Conservation (phyloP, 2,113 vertebrate genomes). For the Emydocephalus ijimae region DNA sequence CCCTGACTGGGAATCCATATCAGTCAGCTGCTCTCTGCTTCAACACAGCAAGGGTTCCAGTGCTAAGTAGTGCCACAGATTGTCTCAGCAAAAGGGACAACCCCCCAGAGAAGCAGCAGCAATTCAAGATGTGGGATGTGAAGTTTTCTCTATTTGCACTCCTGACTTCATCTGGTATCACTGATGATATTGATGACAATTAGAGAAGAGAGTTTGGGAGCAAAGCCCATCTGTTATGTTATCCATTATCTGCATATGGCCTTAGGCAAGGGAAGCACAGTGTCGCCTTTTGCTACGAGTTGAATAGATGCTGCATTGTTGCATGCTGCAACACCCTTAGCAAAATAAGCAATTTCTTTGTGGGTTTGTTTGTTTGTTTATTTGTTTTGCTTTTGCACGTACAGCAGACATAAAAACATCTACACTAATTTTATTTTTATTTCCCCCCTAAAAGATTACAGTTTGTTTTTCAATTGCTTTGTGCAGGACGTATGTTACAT, state of each 20-base stretch:
- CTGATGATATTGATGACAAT: constrained; percentile 61
- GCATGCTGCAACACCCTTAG: neutral
- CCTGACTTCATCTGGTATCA: constrained; percentile 51
- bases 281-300: constrained; percentile 40
- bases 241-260: constrained; percentile 61
- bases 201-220: constrained; percentile 58
- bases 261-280: constrained; percentile 54
- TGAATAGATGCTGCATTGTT: neutral
- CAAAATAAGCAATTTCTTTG: neutral
- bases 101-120: constrained; percentile 42
- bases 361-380: neutral
- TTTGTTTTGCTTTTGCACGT: neutral
- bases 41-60: constrained; percentile 1
- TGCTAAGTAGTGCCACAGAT: constrained; percentile 29
- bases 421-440: neutral
- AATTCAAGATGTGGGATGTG: neutral
- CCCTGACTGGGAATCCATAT: constrained; percentile 14
- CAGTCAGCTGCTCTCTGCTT: constrained; percentile 36
- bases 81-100: constrained; percentile 35
- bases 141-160: constrained; percentile 13
- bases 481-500: neutral
- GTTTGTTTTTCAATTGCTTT: neutral
- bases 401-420: neutral
- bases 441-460: neutral
- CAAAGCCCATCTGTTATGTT: constrained; percentile 61